Evolutionary conservation across 2,888 invertebrate species (phyloP).

Genomic region (Meliscaeva auricollis): DNA sequence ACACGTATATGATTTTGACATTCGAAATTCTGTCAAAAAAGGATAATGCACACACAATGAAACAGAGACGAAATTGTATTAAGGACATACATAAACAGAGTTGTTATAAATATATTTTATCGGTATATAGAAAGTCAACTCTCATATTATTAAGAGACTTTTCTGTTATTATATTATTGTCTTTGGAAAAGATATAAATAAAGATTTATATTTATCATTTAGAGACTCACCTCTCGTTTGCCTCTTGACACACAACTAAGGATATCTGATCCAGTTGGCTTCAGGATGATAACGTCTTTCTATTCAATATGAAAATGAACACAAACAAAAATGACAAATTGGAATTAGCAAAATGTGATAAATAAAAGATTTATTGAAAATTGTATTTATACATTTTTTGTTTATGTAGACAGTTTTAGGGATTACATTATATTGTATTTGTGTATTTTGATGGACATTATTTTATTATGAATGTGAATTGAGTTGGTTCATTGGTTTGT

Average conservation of each 20-base stretch:
- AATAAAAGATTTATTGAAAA: constrained; percentile 17
- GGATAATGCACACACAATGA: constrained; percentile 22
- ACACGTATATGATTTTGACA: constrained; percentile 97
- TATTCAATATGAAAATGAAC: constrained; percentile 83
- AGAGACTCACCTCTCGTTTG: constrained; percentile 92
- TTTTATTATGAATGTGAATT: constrained; percentile 11
- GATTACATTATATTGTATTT: neutral
- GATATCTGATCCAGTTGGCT: constrained; percentile 92
- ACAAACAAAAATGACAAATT: constrained; percentile 46
- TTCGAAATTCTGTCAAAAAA: constrained; percentile 92
- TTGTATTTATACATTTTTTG: constrained; percentile 7
- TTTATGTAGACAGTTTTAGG: constrained; percentile 9
- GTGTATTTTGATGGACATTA: constrained; percentile 17
- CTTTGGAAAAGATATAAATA: neutral
- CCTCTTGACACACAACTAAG: constrained; percentile 97
- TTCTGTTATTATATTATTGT: constrained; percentile 14
- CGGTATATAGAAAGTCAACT: constrained; percentile 33
- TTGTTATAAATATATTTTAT: too few species aligned
- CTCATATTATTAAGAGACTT: neutral
- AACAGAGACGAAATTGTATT: too few species aligned
- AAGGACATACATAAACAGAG: constrained; percentile 66
- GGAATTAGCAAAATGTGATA: constrained; percentile 36
- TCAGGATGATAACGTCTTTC: constrained; percentile 94
- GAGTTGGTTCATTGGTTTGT: neutral
- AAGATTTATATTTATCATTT: constrained; percentile 34